These are phyloP conservation scores for Synanthedon tipuliformis DNA, from an alignment of 2,888 invertebrate genomes.

Conservation along the genomic window DNA sequence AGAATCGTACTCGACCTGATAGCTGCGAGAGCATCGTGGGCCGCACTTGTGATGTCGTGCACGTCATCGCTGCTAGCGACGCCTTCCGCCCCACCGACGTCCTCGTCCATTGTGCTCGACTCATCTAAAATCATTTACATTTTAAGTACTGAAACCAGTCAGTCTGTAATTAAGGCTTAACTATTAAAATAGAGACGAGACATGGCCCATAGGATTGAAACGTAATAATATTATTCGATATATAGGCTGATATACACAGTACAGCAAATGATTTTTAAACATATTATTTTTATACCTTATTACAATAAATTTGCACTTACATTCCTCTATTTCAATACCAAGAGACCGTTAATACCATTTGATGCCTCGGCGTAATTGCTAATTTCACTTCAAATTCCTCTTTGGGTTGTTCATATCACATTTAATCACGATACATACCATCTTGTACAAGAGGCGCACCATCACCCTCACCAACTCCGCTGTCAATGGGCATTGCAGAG, in stretches of 20 bases:
- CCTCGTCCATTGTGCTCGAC: constrained; percentile 66
- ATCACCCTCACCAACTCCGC: constrained; percentile 37
- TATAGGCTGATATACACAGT: too few species aligned
- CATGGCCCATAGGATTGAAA: too few species aligned
- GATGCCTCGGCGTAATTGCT: too few species aligned
- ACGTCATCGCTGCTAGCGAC: constrained; percentile 66
- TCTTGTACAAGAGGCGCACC: constrained; percentile 53
- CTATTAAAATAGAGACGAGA: too few species aligned
- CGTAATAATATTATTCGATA: too few species aligned
- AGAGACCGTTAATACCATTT: too few species aligned
- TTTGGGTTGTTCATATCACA: too few species aligned
- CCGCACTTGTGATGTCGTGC: constrained; percentile 62
- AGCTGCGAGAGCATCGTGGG: constrained; percentile 51
- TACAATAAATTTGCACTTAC: too few species aligned
- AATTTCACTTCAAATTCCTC: too few species aligned
- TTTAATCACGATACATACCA: constrained; percentile 25
- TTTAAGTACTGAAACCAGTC: not conserved
- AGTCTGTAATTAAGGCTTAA: not conserved
- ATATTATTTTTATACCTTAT: too few species aligned
- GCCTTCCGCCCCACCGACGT: constrained; percentile 61
- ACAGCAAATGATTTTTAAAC: too few species aligned
- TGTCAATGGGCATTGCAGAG: constrained; percentile 56
- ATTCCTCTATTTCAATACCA: too few species aligned
- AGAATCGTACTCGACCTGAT: constrained; percentile 37
- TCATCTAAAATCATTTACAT: constrained; percentile 31